Percentiles rank a stretch among this genome's conserved stretches.
Conservation (phyloP, 2,113 vertebrate species). For the Toxotes jaculatrix region DNA sequence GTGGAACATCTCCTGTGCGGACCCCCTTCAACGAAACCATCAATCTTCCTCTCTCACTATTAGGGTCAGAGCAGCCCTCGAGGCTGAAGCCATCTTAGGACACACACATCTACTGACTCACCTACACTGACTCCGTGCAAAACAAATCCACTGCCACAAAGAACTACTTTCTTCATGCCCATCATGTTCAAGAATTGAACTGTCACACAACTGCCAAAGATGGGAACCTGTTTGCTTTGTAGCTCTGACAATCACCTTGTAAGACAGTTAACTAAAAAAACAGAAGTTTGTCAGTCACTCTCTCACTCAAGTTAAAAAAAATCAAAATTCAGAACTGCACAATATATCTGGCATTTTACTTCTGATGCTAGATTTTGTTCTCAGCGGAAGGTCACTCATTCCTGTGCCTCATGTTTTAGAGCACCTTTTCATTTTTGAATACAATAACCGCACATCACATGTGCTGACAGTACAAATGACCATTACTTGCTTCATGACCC, state of each 20-base stretch:
- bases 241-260: not conserved
- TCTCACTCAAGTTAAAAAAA: too few relatives aligned
- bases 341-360: too few relatives aligned
- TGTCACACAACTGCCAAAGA: conserved; percentile 5
- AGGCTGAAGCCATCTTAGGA: conserved; percentile 57
- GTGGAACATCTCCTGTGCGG: not conserved
- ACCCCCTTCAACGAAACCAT: conserved; percentile 5
- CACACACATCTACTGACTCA: conserved; percentile 19
- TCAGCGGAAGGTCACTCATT: not conserved
- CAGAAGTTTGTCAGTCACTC: not conserved
- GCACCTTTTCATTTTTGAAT: not conserved
- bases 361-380: too few relatives aligned
- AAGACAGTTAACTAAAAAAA: too few relatives aligned
- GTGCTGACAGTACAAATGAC: too few relatives aligned
- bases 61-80: conserved; percentile 38
- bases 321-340: too few relatives aligned
- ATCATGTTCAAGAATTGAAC: conserved; percentile 1
- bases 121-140: conserved; percentile 31
- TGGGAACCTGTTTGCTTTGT: not conserved
- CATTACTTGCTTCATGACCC: not conserved
- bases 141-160: conserved; percentile 25
- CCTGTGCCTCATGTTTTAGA: not conserved
- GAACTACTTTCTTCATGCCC: conserved; percentile 4
- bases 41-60: conserved; percentile 31
- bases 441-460: too few relatives aligned